phyloP scores from a whole-genome alignment of 2,113 vertebrate genomes.

The Poeciliopsis prolifica region DNA sequence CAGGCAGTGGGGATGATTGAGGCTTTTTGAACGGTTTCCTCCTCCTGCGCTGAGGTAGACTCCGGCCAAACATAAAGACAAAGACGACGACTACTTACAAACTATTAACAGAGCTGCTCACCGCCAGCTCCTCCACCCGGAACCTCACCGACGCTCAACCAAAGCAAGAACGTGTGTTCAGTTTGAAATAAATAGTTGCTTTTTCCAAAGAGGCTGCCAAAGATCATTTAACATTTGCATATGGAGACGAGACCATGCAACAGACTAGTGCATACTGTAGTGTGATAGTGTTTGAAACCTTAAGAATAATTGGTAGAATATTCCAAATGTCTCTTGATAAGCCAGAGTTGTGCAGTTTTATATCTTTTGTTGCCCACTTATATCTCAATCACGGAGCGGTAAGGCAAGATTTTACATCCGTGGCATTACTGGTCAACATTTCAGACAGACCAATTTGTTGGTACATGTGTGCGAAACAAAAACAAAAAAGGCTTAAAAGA shows the following conservation, averaged over 20 bases:
- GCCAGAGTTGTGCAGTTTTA: background rate
- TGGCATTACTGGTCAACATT: no score
- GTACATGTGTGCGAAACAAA: no score
- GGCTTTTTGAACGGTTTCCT: slow-evolving; percentile 67
- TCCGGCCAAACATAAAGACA: slow-evolving; percentile 84
- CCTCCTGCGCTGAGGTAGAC: slow-evolving; percentile 91
- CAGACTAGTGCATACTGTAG: background rate
- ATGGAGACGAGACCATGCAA: background rate
- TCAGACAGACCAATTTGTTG: no score
- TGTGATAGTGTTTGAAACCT: background rate
- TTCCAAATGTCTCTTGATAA: background rate
- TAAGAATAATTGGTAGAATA: background rate
- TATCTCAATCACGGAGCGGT: no score
- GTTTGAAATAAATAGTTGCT: slow-evolving; percentile 76
- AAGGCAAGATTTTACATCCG: no score
- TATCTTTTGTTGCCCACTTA: no score
- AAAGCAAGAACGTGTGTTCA: slow-evolving; percentile 69
- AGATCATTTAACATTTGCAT: background rate
- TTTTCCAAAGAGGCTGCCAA: background rate
- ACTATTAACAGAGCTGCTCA: slow-evolving; percentile 51
- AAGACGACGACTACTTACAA: slow-evolving; percentile 62
- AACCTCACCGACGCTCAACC: slow-evolving; percentile 56
- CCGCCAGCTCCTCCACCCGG: slow-evolving; percentile 65
- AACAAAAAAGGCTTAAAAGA: background rate
- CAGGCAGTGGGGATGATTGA: slow-evolving; percentile 52